Evolutionary conservation across 2,888 invertebrate species (phyloP).

Genomic region (Chaetogeoica ovagalla): DNA sequence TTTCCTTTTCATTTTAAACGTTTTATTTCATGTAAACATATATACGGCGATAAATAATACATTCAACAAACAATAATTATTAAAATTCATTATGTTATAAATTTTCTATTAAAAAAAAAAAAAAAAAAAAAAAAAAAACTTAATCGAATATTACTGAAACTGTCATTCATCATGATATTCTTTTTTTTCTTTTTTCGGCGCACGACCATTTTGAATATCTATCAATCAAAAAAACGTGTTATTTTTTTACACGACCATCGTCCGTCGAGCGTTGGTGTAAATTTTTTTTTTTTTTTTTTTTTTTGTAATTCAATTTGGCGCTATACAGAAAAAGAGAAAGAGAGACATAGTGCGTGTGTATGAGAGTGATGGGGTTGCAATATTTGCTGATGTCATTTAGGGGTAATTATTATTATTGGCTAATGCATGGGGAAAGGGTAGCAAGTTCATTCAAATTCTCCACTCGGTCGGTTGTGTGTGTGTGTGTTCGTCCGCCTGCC

Average conservation of each 20-base stretch:
- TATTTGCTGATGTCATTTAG: constrained; percentile 53
- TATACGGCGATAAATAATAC: not conserved
- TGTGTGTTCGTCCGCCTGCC: constrained; percentile 18
- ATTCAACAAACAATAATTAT: constrained; percentile 40
- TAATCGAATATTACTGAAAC: constrained; percentile 52
- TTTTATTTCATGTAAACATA: not conserved
- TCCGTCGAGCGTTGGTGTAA: constrained; percentile 28
- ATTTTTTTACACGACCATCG: constrained; percentile 49
- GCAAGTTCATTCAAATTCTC: constrained; percentile 53
- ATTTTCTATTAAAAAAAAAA: constrained; percentile 39
- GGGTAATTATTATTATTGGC: constrained; percentile 53
- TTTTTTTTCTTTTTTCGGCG: constrained; percentile 39
- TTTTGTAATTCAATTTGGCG: constrained; percentile 47
- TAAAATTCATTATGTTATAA: constrained; percentile 10
- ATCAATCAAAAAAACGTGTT: constrained; percentile 53
- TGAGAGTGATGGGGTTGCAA: constrained; percentile 37
- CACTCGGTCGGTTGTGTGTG: constrained; percentile 49
- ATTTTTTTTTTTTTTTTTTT: constrained; percentile 16
- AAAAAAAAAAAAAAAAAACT: constrained; percentile 29
- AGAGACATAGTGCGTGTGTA: not conserved
- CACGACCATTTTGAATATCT: constrained; percentile 49
- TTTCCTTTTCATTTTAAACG: not conserved
- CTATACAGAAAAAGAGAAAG: constrained; percentile 10
- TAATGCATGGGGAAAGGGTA: constrained; percentile 53
- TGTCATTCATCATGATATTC: constrained; percentile 51